Conservation (phyloP, 2,113 vertebrate species). For the Entelurus aequoreus region DNA sequence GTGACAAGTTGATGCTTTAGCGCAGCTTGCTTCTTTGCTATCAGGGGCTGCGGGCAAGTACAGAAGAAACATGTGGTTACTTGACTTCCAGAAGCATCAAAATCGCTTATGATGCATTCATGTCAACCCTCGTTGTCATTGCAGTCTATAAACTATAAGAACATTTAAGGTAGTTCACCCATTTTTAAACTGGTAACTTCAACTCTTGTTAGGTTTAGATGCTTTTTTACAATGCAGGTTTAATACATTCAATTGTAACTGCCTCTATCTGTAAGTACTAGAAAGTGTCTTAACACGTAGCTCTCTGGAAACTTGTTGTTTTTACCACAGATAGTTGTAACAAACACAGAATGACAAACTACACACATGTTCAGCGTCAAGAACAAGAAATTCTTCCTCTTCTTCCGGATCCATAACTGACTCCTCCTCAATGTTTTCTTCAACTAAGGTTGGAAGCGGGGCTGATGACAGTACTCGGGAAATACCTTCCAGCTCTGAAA, state of each 20-base stretch:
- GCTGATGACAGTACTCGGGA: background rate
- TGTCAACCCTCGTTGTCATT: too few relatives aligned
- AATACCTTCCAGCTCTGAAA: constrained; percentile 1
- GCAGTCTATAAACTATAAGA: too few relatives aligned
- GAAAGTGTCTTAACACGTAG: background rate
- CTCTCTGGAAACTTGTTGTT: background rate
- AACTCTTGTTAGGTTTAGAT: too few relatives aligned
- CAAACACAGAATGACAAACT: constrained; percentile 5
- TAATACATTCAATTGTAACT: too few relatives aligned
- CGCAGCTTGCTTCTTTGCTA: constrained; percentile 80
- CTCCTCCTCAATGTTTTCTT: constrained; percentile 4
- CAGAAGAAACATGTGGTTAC: background rate
- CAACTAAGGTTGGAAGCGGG: constrained; percentile 7
- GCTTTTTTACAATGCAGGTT: too few relatives aligned
- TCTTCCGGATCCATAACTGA: constrained; percentile 23
- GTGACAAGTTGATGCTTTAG: constrained; percentile 74
- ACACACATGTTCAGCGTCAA: constrained; percentile 86
- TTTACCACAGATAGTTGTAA: background rate
- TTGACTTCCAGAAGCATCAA: background rate
- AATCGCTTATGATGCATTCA: too few relatives aligned
- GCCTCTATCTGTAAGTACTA: background rate
- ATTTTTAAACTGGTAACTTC: too few relatives aligned
- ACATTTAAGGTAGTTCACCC: too few relatives aligned
- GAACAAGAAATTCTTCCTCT: constrained; percentile 68
- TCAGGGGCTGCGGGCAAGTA: constrained; percentile 74